Percentiles rank a stretch among this genome's conserved stretches.
These are phyloP conservation scores for Petrolisthes cinctipes DNA, from an alignment of 2,888 invertebrate species.

Conservation along the genomic window DNA sequence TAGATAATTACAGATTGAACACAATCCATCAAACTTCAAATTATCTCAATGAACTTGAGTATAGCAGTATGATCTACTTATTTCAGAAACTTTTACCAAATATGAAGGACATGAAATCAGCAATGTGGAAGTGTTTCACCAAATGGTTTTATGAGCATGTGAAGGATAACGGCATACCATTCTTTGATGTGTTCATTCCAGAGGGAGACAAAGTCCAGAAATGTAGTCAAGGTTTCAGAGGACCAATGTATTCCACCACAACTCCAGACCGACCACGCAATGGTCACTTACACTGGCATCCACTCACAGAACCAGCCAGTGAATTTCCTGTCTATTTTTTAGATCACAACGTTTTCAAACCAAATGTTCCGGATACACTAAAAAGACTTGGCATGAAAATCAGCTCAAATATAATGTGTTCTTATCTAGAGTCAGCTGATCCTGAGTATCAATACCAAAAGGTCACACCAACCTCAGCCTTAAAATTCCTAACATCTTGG, in stretches of 20 bases:
- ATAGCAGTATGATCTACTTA: not conserved
- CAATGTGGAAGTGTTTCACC: slow-evolving; percentile 10
- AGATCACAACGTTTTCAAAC: not conserved
- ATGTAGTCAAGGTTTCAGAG: not conserved
- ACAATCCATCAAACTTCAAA: not conserved
- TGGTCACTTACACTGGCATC: slow-evolving; percentile 30
- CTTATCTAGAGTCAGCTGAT: not conserved
- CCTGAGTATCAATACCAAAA: not conserved
- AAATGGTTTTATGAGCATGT: slow-evolving; percentile 37
- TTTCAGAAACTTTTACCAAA: slow-evolving; percentile 9
- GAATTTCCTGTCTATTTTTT: slow-evolving; percentile 35
- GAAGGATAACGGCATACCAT: not conserved
- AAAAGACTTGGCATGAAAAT: slow-evolving; percentile 46
- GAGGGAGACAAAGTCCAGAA: slow-evolving; percentile 3
- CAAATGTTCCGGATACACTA: not conserved
- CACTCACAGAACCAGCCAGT: slow-evolving; percentile 2
- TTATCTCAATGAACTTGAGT: not conserved
- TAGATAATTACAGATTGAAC: not conserved
- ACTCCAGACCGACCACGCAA: not conserved
- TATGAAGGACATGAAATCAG: not conserved
- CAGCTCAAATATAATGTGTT: not conserved
- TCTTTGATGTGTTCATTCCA: slow-evolving; percentile 39
- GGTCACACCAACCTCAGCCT: slow-evolving; percentile 9
- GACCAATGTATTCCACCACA: no score
- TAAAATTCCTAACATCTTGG: slow-evolving; percentile 33